Percentiles rank a stretch among this genome's conserved stretches.
Conservation (phyloP, 35 echinoderm and acorn worm genomes). For the Ophioderma brevispina region DNA sequence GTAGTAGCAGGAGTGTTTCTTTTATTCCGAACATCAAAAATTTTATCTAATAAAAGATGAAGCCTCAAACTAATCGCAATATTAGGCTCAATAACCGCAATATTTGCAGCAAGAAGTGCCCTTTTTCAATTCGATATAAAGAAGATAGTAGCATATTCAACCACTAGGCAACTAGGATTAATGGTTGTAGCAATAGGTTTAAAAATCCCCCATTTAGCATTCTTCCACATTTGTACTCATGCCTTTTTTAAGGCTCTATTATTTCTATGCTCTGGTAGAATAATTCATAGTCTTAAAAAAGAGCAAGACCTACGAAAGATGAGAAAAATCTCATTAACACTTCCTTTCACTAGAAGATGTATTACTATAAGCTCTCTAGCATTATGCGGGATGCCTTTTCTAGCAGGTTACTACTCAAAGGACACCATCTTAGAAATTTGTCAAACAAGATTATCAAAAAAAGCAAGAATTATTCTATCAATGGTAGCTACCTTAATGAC, state of each 20-base stretch:
- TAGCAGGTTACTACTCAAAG: slow-evolving; percentile 85
- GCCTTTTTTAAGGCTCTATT: slow-evolving; percentile 91
- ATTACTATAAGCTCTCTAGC: slow-evolving; percentile 50
- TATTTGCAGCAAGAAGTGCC: slow-evolving; percentile 64
- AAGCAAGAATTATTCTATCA: neutral
- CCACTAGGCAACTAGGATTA: slow-evolving; percentile 78
- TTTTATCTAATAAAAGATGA: too few species aligned
- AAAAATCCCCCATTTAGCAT: slow-evolving; percentile 33
- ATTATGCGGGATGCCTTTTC: slow-evolving; percentile 60
- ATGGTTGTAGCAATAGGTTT: slow-evolving; percentile 77
- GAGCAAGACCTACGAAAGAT: slow-evolving; percentile 92
- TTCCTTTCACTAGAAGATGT: slow-evolving; percentile 55
- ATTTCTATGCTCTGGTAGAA: slow-evolving; percentile 75
- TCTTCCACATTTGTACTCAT: slow-evolving; percentile 86
- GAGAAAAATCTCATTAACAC: neutral
- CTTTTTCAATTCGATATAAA: slow-evolving; percentile 79
- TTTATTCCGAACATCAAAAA: neutral
- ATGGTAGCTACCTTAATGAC: slow-evolving; percentile 54
- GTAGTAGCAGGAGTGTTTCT: slow-evolving; percentile 72
- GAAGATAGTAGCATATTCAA: slow-evolving; percentile 88
- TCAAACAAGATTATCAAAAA: neutral
- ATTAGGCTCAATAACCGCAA: slow-evolving; percentile 48
- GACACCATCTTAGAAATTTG: slow-evolving; percentile 63
- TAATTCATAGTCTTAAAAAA: slow-evolving; percentile 71
- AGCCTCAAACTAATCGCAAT: neutral